phyloP scores from a whole-genome alignment of 2,888 invertebrate species.

The Nysson spinosus region DNA sequence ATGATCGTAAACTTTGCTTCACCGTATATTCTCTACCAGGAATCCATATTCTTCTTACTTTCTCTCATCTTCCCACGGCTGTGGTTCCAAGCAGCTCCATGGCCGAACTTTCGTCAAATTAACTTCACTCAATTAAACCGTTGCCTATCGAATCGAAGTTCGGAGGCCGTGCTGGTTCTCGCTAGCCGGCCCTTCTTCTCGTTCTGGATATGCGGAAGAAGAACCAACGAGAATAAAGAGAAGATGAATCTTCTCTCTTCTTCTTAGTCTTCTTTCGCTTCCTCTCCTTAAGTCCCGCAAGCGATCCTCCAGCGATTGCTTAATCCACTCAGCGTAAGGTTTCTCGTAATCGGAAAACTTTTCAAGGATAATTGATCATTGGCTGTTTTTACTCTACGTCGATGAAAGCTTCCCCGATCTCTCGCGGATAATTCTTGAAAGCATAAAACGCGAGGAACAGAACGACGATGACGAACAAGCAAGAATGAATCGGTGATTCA shows the following conservation, averaged over 20 bases:
- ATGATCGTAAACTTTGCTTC: constrained; percentile 17
- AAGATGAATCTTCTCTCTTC: constrained; percentile 18
- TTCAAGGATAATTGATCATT: constrained; percentile 52
- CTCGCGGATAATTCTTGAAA: neutral
- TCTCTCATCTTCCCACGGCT: constrained; percentile 8
- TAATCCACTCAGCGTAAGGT: constrained; percentile 56
- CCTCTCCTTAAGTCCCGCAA: constrained; percentile 19
- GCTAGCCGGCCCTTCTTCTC: constrained; percentile 49
- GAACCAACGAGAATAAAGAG: constrained; percentile 4
- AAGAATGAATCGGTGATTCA: too few species aligned
- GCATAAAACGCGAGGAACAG: neutral
- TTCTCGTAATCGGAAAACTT: constrained; percentile 46
- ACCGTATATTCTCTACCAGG: neutral
- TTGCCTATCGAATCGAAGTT: constrained; percentile 66
- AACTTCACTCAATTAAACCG: constrained; percentile 72
- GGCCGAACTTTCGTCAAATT: constrained; percentile 68
- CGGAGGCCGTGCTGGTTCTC: constrained; percentile 50
- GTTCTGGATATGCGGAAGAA: too few species aligned
- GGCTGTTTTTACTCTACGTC: constrained; percentile 19
- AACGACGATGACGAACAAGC: neutral
- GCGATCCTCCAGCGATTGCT: constrained; percentile 48
- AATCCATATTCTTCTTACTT: constrained; percentile 2
- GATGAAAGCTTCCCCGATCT: constrained; percentile 20
- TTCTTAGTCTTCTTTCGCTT: constrained; percentile 5
- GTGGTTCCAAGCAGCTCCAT: constrained; percentile 29